These are phyloP conservation scores for Entelurus aequoreus DNA, from an alignment of 2,113 vertebrate genomes.

Conservation along the genomic window DNA sequence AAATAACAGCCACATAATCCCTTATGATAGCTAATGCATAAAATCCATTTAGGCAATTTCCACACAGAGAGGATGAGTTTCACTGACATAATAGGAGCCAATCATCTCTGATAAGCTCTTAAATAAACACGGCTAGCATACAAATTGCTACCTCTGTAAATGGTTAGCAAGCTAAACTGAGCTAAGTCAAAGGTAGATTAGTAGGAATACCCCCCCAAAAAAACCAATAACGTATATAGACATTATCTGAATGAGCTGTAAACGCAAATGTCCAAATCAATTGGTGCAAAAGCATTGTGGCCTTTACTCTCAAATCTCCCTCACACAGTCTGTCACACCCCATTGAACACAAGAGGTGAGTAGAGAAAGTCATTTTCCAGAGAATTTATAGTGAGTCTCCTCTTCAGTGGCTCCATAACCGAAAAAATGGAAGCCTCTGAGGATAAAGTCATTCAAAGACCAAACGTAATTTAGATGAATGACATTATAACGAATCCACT, in stretches of 20 bases:
- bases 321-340: not conserved
- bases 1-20: conserved; percentile 35
- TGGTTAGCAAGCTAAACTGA: conserved; percentile 25
- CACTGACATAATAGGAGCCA: conserved; percentile 46
- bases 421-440: not conserved
- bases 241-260: not conserved
- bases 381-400: not conserved
- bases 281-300: not conserved
- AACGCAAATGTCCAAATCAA: not conserved
- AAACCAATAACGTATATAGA: not conserved
- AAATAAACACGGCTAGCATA: conserved; percentile 44
- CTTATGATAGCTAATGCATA: conserved; percentile 35
- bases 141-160: conserved; percentile 28
- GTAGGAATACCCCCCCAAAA: conserved; percentile 1
- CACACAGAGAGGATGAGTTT: conserved; percentile 36
- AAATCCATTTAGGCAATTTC: conserved; percentile 53
- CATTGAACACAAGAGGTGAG: not conserved
- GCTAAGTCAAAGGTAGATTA: conserved; percentile 15
- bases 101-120: conserved; percentile 52
- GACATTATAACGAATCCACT: not conserved
- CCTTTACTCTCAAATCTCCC: not conserved
- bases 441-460: not conserved
- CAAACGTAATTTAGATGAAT: not conserved
- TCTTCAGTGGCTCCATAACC: not conserved
- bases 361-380: not conserved